phyloP scores from a whole-genome alignment of 2,888 invertebrate species.

The Nemapogon koenigi region DNA sequence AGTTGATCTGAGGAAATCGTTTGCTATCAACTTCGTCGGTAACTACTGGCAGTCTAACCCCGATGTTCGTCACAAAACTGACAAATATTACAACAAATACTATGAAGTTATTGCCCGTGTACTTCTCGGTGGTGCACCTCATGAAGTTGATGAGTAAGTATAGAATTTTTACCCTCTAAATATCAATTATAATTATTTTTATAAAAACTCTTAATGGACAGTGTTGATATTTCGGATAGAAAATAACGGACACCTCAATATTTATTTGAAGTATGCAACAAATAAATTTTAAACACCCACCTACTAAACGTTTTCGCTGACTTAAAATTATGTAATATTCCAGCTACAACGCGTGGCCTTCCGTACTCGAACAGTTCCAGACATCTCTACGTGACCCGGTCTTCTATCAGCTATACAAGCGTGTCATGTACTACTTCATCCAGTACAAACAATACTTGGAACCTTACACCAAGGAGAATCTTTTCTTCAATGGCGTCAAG shows the following conservation, averaged over 20 bases:
- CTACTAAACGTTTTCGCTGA: too few relatives aligned
- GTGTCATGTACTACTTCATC: constrained; percentile 61
- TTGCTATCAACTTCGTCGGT: constrained; percentile 61
- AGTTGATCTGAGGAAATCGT: constrained; percentile 32
- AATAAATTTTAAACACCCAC: too few relatives aligned
- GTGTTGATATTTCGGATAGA: too few relatives aligned
- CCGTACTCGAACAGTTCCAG: constrained; percentile 67
- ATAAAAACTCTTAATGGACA: too few relatives aligned
- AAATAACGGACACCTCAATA: too few relatives aligned
- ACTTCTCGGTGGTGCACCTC: constrained; percentile 34
- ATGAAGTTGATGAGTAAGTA: constrained; percentile 30
- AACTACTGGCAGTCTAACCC: constrained; percentile 65
- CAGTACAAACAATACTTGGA: constrained; percentile 66
- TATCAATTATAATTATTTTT: too few relatives aligned
- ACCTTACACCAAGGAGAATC: constrained; percentile 64
- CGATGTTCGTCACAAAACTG: constrained; percentile 41
- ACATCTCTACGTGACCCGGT: constrained; percentile 74
- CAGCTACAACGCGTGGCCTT: constrained; percentile 55
- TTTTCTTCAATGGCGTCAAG: constrained; percentile 66
- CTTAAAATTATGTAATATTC: constrained; percentile 11
- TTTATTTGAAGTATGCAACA: too few relatives aligned
- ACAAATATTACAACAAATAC: constrained; percentile 51
- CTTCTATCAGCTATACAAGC: constrained; percentile 72
- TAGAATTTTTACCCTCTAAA: too few relatives aligned
- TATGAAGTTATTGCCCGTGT: constrained; percentile 63